Conservation (phyloP, 2,113 vertebrate genomes). For the Hippoglossus stenolepis region DNA sequence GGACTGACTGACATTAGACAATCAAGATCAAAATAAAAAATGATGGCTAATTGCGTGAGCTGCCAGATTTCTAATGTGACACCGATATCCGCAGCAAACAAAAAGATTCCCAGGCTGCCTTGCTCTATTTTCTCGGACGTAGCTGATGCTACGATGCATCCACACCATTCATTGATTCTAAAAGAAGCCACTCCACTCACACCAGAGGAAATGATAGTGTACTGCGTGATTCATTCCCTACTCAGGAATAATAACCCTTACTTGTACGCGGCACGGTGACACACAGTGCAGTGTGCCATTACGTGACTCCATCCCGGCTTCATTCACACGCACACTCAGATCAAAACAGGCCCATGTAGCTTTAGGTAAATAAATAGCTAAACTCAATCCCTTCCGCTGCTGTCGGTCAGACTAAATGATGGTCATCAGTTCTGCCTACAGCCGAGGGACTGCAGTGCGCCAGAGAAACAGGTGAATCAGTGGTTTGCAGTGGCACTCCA, state of each 20-base stretch:
- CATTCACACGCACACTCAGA: conserved; percentile 16
- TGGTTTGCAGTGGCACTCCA: conserved; percentile 14
- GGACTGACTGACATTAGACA: neutral
- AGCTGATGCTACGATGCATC: conserved; percentile 12
- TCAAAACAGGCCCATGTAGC: neutral
- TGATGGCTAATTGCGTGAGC: neutral
- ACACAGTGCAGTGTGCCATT: conserved; percentile 46
- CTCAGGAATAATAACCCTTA: conserved; percentile 44
- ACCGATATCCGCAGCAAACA: neutral
- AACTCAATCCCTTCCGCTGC: conserved; percentile 17
- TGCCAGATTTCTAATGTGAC: neutral
- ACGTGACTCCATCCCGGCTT: conserved; percentile 37
- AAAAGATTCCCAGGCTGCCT: neutral
- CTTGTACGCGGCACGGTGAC: conserved; percentile 32
- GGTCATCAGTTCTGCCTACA: neutral
- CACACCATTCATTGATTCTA: conserved; percentile 40
- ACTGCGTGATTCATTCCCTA: conserved; percentile 53
- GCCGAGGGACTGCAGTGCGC: conserved; percentile 9
- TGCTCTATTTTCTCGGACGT: neutral
- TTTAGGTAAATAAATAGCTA: conserved; percentile 1
- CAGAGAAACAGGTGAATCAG: conserved; percentile 29
- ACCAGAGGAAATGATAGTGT: conserved; percentile 48
- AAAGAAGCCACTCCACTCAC: conserved; percentile 24
- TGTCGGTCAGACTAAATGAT: conserved; percentile 24
- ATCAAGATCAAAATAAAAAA: conserved; percentile 6